Percentiles rank a stretch among this genome's conserved stretches.
phyloP scores from a whole-genome alignment of 35 echinoderm and acorn worm species.

The Amphiura filiformis region DNA sequence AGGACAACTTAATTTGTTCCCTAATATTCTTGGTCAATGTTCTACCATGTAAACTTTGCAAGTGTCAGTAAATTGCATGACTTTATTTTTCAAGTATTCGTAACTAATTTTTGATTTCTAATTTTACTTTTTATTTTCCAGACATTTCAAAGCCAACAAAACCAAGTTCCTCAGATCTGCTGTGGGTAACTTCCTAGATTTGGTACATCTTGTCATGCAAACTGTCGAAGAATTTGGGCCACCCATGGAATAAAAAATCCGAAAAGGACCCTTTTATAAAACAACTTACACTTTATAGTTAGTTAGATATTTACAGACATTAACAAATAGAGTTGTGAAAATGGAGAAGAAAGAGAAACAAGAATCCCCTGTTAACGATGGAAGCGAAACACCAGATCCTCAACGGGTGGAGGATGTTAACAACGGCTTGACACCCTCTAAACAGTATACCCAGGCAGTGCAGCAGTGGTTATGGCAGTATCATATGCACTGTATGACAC shows the following conservation, averaged over 20 bases:
- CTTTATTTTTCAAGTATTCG: too few species aligned
- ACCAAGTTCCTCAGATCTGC: background rate
- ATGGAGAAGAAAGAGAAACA: background rate
- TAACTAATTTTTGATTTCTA: too few species aligned
- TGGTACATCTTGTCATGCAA: background rate
- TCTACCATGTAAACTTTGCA: too few species aligned
- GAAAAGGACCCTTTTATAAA: too few species aligned
- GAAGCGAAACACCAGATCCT: too few species aligned
- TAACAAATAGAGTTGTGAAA: background rate
- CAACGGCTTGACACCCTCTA: conserved; percentile 20
- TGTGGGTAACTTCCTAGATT: background rate
- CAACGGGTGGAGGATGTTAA: too few species aligned
- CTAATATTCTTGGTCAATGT: too few species aligned
- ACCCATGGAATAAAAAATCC: background rate
- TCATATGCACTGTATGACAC: conserved; percentile 27
- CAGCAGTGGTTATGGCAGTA: conserved; percentile 52
- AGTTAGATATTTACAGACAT: too few species aligned
- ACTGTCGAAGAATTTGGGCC: background rate
- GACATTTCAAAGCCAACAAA: background rate
- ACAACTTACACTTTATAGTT: too few species aligned
- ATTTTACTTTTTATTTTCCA: background rate
- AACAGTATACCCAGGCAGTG: conserved; percentile 40
- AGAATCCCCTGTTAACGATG: background rate
- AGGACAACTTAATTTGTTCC: too few species aligned
- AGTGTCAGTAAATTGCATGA: too few species aligned